Percentiles rank a stretch among this genome's conserved stretches.
Evolutionary conservation across 2,113 vertebrate species (phyloP).

Genomic region (Elanus axillaris): DNA sequence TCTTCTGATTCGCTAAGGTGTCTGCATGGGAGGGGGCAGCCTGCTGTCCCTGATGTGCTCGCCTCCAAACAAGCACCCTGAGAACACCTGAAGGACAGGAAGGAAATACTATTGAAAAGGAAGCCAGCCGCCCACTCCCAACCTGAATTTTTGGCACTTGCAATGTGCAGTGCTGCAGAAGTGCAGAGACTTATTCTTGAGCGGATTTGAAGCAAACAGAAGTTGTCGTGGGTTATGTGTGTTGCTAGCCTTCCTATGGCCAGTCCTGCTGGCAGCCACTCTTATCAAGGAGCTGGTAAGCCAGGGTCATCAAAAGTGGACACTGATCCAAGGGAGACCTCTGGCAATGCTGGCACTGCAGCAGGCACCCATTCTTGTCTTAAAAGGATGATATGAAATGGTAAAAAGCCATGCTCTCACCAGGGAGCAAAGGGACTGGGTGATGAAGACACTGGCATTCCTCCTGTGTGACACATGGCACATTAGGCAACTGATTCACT

Average conservation of each 20-base stretch:
- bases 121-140: neutral
- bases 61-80: rapidly evolving
- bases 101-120: neutral
- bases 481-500: neutral
- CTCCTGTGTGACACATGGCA: neutral
- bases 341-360: neutral
- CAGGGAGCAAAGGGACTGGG: neutral
- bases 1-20: neutral
- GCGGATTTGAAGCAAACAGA: neutral
- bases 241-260: neutral
- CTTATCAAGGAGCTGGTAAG: neutral
- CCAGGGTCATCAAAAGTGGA: neutral
- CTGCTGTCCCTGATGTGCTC: neutral
- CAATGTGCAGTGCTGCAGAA: neutral
- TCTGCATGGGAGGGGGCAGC: rapidly evolving
- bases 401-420: neutral
- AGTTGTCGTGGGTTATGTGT: rapidly evolving
- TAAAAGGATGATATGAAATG: neutral
- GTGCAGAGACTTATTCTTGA: neutral
- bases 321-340: neutral
- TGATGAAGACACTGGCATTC: constrained; percentile 15
- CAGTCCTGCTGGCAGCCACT: neutral
- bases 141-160: neutral
- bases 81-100: neutral
- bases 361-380: neutral